Evolutionary conservation across 2,113 vertebrate genomes (phyloP), one percentile per base, ranked within the genome.

Genomic region (Microtus pennsylvanicus): DNA sequence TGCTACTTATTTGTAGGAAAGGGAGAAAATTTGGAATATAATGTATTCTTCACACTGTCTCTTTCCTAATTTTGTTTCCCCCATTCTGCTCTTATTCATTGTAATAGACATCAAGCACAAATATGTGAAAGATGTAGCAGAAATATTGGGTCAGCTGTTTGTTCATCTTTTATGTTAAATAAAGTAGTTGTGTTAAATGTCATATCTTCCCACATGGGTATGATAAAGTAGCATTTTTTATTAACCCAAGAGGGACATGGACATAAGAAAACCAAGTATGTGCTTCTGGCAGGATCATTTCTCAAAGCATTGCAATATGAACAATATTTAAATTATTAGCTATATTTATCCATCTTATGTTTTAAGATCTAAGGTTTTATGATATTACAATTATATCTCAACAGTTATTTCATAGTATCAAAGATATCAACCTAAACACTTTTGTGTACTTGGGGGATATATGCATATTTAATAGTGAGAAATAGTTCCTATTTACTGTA

Each of bases 321-420:
- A 76, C 92, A 96, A 89, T 97, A 97, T 96, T 98, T 97, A 97
- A 98, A 98, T 97, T 95, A 96, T 95, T 98, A 70, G 47, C 95
- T 95, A 74, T 96, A 89, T 91, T 96, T 95, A 91, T 93, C 19
- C 93, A 90, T 92, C 88, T 80, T 97, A 90, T 97, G 94, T 98
- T 98, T 22, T 6, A 70, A 92, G 89, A 83, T 50, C 42, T 67
- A 47, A 94, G 50, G 22, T 95, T 63, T 87, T 74, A 96, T 89
- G 92, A 67, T 94, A 91, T 86, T 76, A 82, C 91, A 63, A 92
- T 97, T 95, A 83, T 45, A 72, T 22, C 52, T 83, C 55, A 93
- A 38, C 33, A 87, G 52, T 83, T 95, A 72, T 70, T 94, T 96
- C 88, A 85, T 88, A 47, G 12, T 80, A 94, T 14, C 94, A 96